Base-by-base conservation (phyloP, 2,113 vertebrate genomes). In the Ailuropoda melanoleuca region DNA sequence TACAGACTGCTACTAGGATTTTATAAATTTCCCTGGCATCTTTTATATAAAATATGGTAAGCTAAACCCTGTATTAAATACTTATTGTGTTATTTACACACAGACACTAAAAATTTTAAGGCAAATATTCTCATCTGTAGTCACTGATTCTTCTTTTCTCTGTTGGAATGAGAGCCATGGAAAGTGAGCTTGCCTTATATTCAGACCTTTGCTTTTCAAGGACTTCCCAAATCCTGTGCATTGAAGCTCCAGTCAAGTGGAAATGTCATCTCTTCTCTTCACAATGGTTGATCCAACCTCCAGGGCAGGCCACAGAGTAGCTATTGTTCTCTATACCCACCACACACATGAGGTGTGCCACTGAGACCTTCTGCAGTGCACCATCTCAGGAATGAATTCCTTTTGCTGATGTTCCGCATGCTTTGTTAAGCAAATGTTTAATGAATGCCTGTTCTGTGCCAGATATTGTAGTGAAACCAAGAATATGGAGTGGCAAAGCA, bases 341-440 rank as follows among this genome's bases (percentile, higher is more conserved):
- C 10, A 0, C 29, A 6, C 3, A 1, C 3, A 3, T 1, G 26
- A 56, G 4, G 10, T 89, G 29, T 50, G 31, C 26, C 43, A 1
- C 46, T 19, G 26, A 82, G 83, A 55, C 78, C 78, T 46, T 43
- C 15, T 64, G 37, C 6, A 26, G 2, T 11, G 10, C 5, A 11
- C 34, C 17, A 21, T 13, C 46, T 80, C n/a, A 17, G 75, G 50
- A 74, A 12, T 77, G 62, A 92, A 46, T 60, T 48, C 19, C 7
- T 31, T 77, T 46, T 78, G 53, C 31, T 83, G 77, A 43, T 26
- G 24, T 55, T 82, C 64, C 31, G 43, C 7, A 34, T 11, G 12
- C n/a, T 88, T 78, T 23, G 3, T 56, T 86, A 39, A 78, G 68
- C 7, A 50, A 56, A 90, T 23, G 17, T 83, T 8, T 18, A 48